These are phyloP conservation scores for Octonoba sinensis DNA, from an alignment of 2,888 invertebrate species.

Conservation along the genomic window DNA sequence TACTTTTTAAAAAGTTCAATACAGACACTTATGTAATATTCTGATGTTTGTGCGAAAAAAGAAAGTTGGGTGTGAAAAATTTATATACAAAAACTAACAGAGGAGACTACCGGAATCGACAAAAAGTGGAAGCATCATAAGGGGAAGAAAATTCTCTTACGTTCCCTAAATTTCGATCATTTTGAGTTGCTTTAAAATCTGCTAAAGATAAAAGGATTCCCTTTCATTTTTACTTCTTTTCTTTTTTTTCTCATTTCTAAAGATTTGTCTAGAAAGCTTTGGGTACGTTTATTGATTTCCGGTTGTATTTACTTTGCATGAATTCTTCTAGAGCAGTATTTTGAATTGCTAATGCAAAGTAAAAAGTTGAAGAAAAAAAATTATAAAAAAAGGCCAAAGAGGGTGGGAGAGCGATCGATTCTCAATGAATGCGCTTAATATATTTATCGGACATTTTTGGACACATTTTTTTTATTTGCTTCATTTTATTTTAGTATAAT, in stretches of 20 bases:
- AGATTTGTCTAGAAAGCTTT: slow-evolving; percentile 36
- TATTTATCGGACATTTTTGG: slow-evolving; percentile 31
- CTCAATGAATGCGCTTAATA: slow-evolving; percentile 4
- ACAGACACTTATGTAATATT: too few species aligned
- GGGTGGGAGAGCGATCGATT: slow-evolving; percentile 35
- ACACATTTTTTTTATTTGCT: slow-evolving; percentile 5
- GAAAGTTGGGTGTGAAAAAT: too few species aligned
- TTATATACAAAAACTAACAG: not conserved
- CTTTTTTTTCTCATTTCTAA: slow-evolving; percentile 6
- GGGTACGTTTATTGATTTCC: slow-evolving; percentile 59
- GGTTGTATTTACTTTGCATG: slow-evolving; percentile 62
- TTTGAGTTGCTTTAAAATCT: slow-evolving; percentile 18
- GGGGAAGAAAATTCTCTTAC: slow-evolving; percentile 26
- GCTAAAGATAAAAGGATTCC: slow-evolving; percentile 7
- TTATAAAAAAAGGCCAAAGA: not conserved
- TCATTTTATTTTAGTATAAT: too few species aligned
- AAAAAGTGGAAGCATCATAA: not conserved
- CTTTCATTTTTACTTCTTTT: slow-evolving; percentile 6
- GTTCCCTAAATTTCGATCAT: slow-evolving; percentile 30
- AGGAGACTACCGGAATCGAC: not conserved
- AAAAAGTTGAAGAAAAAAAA: slow-evolving; percentile 5
- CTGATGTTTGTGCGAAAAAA: too few species aligned
- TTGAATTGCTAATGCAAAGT: slow-evolving; percentile 54
- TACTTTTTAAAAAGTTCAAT: not conserved
- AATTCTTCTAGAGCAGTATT: slow-evolving; percentile 32